These are phyloP conservation scores for Sericinus montela DNA, from an alignment of 2,888 invertebrate genomes.

Conservation along the genomic window DNA sequence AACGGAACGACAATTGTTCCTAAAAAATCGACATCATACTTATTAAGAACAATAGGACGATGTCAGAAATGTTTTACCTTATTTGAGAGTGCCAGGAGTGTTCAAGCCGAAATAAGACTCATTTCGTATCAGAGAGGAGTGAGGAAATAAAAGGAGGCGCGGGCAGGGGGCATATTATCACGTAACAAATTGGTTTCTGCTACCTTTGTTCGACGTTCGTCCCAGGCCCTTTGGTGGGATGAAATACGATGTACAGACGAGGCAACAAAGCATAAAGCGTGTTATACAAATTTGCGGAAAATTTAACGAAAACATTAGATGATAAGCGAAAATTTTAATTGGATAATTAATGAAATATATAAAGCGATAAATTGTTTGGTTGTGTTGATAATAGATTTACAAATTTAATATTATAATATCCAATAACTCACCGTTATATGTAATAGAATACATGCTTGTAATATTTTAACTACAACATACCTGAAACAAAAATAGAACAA, in stretches of 20 bases:
- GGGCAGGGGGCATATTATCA: conserved; percentile 68
- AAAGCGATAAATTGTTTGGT: too few species aligned
- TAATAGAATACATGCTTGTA: too few species aligned
- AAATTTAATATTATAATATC: too few species aligned
- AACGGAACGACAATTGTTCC: conserved; percentile 2
- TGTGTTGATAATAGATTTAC: too few species aligned
- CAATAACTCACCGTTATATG: too few species aligned
- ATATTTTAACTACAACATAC: too few species aligned
- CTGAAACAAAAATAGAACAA: too few species aligned
- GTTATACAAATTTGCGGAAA: too few species aligned
- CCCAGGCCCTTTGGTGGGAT: conserved; percentile 53
- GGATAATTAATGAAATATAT: too few species aligned
- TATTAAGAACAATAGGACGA: conserved; percentile 29
- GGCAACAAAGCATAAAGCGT: background rate
- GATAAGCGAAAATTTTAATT: too few species aligned
- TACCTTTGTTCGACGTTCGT: conserved; percentile 70
- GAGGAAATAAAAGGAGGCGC: conserved; percentile 20
- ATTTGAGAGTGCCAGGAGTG: conserved; percentile 42
- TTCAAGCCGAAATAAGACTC: conserved; percentile 46
- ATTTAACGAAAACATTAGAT: too few species aligned
- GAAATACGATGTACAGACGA: conserved; percentile 24
- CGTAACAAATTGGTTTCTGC: conserved; percentile 78
- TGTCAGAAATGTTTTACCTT: conserved; percentile 26
- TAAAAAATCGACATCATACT: conserved; percentile 16
- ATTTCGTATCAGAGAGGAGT: conserved; percentile 40